phyloP scores from a whole-genome alignment of 2,113 vertebrate species.

The Channa argus region DNA sequence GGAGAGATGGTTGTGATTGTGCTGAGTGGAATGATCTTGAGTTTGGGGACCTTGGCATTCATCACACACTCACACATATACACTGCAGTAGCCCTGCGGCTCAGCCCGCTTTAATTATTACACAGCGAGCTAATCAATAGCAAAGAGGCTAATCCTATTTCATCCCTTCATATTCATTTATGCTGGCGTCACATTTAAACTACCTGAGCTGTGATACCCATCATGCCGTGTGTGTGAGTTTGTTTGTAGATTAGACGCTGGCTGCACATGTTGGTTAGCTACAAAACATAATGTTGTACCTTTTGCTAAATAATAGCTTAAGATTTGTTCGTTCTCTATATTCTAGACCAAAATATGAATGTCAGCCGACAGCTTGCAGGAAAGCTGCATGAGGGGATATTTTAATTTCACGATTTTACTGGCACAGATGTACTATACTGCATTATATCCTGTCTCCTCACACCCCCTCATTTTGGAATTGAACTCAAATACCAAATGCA shows the following conservation, averaged over 20 bases:
- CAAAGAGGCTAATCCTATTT: slow-evolving; percentile 76
- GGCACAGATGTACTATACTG: neutral
- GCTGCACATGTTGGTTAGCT: too few relatives aligned
- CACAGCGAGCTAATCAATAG: slow-evolving; percentile 72
- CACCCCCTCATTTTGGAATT: slow-evolving; percentile 33
- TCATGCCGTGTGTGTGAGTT: neutral
- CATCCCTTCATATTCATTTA: slow-evolving; percentile 74
- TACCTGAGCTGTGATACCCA: slow-evolving; percentile 32
- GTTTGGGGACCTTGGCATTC: slow-evolving; percentile 70
- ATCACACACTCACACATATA: slow-evolving; percentile 56
- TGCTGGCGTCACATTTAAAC: slow-evolving; percentile 61
- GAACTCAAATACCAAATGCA: slow-evolving; percentile 42
- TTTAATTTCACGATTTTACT: too few relatives aligned
- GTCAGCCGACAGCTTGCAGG: neutral
- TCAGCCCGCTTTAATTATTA: slow-evolving; percentile 75
- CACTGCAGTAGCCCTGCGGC: slow-evolving; percentile 67
- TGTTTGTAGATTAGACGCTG: neutral
- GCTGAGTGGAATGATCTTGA: slow-evolving; percentile 68
- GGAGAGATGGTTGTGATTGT: slow-evolving; percentile 51
- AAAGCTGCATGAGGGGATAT: neutral
- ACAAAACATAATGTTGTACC: too few relatives aligned
- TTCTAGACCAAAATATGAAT: too few relatives aligned
- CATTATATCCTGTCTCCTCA: slow-evolving; percentile 11
- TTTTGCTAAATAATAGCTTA: too few relatives aligned
- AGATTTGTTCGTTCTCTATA: too few relatives aligned